Evolutionary conservation across 2,797 vertebrate species (phyloP), one percentile per base, ranked within the genome.

Genomic region (Lithobates sylvaticus): DNA sequence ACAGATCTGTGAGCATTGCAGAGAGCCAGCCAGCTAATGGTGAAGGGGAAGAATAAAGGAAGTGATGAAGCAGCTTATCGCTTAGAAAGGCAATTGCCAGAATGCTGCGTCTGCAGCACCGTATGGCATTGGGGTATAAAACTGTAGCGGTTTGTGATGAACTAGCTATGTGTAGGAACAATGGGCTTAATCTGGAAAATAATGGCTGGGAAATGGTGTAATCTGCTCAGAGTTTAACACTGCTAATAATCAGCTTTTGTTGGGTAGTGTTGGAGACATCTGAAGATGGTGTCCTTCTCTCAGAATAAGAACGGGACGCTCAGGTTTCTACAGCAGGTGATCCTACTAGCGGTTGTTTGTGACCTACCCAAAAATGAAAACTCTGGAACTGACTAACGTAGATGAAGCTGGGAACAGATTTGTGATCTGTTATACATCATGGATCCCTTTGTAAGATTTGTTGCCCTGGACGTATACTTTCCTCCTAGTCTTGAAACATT

Each of bases 111-210:
- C 78, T 61, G 88, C 88, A 89, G 86, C 89, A 89, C 68, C 81
- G 76, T 81, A 87, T 83, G 88, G 72, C 34, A 50, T 86, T 84
- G 83, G 78, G 72, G 70, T 88, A 39, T 88, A 87, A 89, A 88
- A 86, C 78, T 84, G 89, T 90, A 90, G 84, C 78, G 86, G 76
- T 77, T 81, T 88, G 74, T 90, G 88, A 91, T 90, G 75, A 88
- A 80, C 87, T 83, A 89, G 71, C 47, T 76, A 74, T 88, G 75
- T 67, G 73, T 77, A 58, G 83, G 89, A 89, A 88, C 86, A 82
- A 89, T 90, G 26, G 83, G 79, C 89, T 81, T 91, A 88, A 91
- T 90, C 90, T 88, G 88, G 90, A 67, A 91, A 91, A 84, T 76
- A 87, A 90, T 88, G 89, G 91, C 75, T 58, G 36, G 84, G 69